Conservation (phyloP, 2,888 invertebrate species). For the Brassicogethes aeneus region DNA sequence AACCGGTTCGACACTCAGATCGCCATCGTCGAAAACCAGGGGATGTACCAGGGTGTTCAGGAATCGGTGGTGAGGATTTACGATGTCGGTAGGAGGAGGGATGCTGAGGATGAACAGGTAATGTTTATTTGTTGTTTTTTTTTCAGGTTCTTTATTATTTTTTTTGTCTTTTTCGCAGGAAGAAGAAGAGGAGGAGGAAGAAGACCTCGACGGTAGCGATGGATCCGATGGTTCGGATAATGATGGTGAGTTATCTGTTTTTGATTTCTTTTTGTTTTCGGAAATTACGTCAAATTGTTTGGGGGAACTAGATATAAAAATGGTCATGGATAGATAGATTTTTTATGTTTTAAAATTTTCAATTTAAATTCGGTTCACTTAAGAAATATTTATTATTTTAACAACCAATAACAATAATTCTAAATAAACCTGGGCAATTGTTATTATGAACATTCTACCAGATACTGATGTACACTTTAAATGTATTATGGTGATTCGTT, state of each 20-base stretch:
- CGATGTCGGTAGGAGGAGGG: conserved; percentile 81
- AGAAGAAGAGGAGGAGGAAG: conserved; percentile 56
- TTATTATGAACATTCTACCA: too few relatives aligned
- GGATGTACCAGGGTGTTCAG: conserved; percentile 72
- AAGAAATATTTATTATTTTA: too few relatives aligned
- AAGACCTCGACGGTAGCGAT: conserved; percentile 51
- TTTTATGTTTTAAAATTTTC: too few relatives aligned
- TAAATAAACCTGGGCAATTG: too few relatives aligned
- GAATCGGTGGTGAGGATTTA: conserved; percentile 88
- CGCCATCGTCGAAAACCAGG: conserved; percentile 84
- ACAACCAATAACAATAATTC: too few relatives aligned
- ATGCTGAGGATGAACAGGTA: conserved; percentile 83
- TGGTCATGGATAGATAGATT: too few relatives aligned
- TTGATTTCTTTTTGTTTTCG: too few relatives aligned
- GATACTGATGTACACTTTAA: too few relatives aligned
- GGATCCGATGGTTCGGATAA: conserved; percentile 38
- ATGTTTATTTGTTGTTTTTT: conserved; percentile 27
- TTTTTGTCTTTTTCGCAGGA: conserved; percentile 34
- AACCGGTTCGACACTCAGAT: conserved; percentile 80
- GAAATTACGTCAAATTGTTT: too few relatives aligned
- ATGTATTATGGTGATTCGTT: too few relatives aligned
- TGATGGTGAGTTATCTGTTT: conserved; percentile 26
- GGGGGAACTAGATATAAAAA: too few relatives aligned
- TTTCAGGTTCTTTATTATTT: conserved; percentile 6
- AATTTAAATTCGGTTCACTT: too few relatives aligned